A percentile compares a stretch with the other conserved stretches of the same genome.
phyloP scores from a whole-genome alignment of 2,113 vertebrate species.

The mouse (Mus musculus) region GRCm39 chr1:71761001-71761500 shows the following conservation, averaged over 20 bases:
- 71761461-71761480: conserved; percentile 46
- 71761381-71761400: not conserved
- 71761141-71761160: not conserved
- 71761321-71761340: not conserved
- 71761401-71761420: not conserved
- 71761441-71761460: conserved; percentile 24
- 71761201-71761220: not conserved
- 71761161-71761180: not conserved
- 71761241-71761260: too few relatives aligned
- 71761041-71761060: not conserved
- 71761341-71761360: not conserved
- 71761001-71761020: not conserved
- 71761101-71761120: not conserved
- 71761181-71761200: not conserved
- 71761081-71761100: not conserved
- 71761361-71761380: not conserved
- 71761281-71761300: not conserved
- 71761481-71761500: conserved; percentile 46
- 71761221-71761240: not conserved
- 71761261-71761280: too few relatives aligned
- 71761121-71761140: not conserved
- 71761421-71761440: conserved; percentile 21
- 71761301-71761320: not conserved
- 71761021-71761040: not conserved
- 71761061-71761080: conserved; percentile 8